Conservation (phyloP, 2,113 vertebrate species). For the Scatophagus argus region DNA sequence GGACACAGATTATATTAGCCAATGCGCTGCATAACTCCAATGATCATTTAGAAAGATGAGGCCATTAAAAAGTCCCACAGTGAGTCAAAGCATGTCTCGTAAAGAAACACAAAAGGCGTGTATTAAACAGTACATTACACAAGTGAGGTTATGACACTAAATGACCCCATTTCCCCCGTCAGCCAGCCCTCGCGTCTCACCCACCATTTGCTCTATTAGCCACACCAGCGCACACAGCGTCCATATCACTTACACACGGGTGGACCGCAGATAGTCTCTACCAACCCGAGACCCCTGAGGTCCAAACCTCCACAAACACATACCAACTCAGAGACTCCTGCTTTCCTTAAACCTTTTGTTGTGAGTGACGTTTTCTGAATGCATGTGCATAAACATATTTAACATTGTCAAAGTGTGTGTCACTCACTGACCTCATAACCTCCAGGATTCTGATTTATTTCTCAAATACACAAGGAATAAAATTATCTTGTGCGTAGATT, state of each 20-base stretch:
- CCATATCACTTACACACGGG: conserved; percentile 62
- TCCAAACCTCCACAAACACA: background rate
- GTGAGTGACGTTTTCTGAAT: background rate
- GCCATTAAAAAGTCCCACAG: conserved; percentile 51
- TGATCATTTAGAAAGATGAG: conserved; percentile 54
- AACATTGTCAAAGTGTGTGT: background rate
- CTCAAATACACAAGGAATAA: background rate
- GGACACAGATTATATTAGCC: conserved; percentile 58
- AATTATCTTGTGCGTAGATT: background rate
- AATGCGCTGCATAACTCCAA: conserved; percentile 43
- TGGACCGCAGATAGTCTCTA: conserved; percentile 41
- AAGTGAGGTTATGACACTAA: conserved; percentile 48
- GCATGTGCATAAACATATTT: background rate
- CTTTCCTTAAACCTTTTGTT: background rate
- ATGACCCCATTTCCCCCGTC: conserved; percentile 63
- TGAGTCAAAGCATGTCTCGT: conserved; percentile 45
- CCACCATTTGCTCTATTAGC: conserved; percentile 74
- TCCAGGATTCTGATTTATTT: background rate
- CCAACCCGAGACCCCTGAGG: conserved; percentile 18
- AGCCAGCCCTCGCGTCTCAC: conserved; percentile 52
- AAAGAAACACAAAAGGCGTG: conserved; percentile 55
- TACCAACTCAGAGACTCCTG: too few species aligned
- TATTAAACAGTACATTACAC: conserved; percentile 34
- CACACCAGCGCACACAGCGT: conserved; percentile 65
- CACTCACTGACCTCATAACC: background rate